Evolutionary conservation across 2,888 invertebrate species (phyloP), one percentile per base, ranked within the genome.

Genomic region (Cynaeus angustus): DNA sequence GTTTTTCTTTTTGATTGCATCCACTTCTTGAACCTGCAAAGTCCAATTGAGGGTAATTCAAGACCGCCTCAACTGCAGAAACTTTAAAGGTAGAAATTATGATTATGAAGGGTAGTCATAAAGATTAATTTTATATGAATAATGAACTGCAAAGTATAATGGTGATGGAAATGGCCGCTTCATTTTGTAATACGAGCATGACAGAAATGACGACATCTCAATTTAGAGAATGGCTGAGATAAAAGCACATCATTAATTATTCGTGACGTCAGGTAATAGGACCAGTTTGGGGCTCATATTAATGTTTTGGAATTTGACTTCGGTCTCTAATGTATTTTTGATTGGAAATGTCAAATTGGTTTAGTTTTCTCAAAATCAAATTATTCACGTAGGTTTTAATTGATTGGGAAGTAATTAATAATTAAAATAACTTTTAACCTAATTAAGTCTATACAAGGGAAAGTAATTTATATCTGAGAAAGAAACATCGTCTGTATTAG

Each of bases 181-280:
- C 78, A 77, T 77, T 78, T 76, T 75, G 76, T 79, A 77, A 77
- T 76, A 71, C 74, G 71, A 76, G 74, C 74, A 73, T 74, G 77
- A 77, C 76, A 78, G 77, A 77, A 77, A 78, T 77, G 78, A 78
- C 79, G 78, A 79, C 78, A 78, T 78, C 78, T 79, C 78, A 79
- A 79, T 79, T 79, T 79, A 73, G 77, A 73, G 72, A 75, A 77
- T 75, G 75, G 76, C 77, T 77, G 75, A 78, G 79, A 79, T 79
- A 79, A 79, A 79, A 75, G 78, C 74, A 72, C 71, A 74, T 75
- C 78, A 78, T 79, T 79, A 78, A 79, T 79, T 75, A 79, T 76
- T 78, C 61, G 75, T 77, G 77, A 78, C 77, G 78, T 78, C 78
- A 78, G 78, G 77, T 77, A 78, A 78, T 75, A 72, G 74, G 73